Evolutionary conservation across 2,797 vertebrate species (phyloP).

Genomic region (Kryptopterus vitreolus): DNA sequence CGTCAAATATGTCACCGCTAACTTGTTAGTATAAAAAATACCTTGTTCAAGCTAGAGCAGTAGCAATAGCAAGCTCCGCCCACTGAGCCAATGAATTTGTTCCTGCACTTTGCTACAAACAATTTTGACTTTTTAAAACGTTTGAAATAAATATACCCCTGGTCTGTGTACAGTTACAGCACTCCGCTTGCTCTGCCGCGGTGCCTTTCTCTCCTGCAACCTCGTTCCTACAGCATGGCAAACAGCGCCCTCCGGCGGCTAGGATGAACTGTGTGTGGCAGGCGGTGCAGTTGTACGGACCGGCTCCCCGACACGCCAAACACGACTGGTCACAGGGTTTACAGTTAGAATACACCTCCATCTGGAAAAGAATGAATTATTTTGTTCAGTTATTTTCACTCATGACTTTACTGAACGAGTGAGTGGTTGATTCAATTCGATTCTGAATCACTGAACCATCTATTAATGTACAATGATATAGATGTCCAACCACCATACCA

Average conservation of each 20-base stretch:
- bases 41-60: too few relatives aligned
- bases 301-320: constrained; percentile 81
- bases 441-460: too few relatives aligned
- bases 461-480: too few relatives aligned
- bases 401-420: too few relatives aligned
- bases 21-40: too few relatives aligned
- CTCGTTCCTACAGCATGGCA: constrained; percentile 78
- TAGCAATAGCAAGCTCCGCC: neutral
- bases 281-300: constrained; percentile 80
- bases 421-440: too few relatives aligned
- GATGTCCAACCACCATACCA: neutral
- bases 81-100: neutral
- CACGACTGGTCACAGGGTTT: constrained; percentile 83
- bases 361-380: constrained; percentile 35
- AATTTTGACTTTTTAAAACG: too few relatives aligned
- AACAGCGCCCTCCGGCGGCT: constrained; percentile 79
- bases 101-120: neutral
- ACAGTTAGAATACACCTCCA: constrained; percentile 74
- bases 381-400: neutral
- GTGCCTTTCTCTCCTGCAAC: constrained; percentile 41
- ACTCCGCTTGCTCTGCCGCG: constrained; percentile 67
- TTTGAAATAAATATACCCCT: constrained; percentile 71
- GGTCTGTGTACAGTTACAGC: constrained; percentile 87
- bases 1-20: too few relatives aligned
- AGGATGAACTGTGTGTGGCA: constrained; percentile 77